Evolutionary conservation across 2,797 vertebrate genomes (phyloP), one percentile per base, ranked within the genome.

Genomic region (Neosalanx taihuensis): DNA sequence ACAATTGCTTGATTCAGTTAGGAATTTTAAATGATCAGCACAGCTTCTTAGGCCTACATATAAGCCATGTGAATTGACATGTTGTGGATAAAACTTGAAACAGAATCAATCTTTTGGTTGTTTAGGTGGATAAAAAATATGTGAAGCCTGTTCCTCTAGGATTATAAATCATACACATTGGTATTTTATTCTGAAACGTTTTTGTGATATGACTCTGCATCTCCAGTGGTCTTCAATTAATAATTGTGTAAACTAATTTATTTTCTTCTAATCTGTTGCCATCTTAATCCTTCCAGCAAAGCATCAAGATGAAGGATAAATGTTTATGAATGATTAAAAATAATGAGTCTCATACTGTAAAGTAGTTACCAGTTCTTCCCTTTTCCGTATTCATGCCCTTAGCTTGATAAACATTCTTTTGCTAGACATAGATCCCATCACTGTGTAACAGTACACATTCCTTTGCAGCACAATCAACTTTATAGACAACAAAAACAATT

Each of bases 81-180:
- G 30, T 70, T 57, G 64, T 63, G 18, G 60, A 17, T 65, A 29
- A 41, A 63, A n/a, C 7, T 30, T 30, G 58, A 31, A 73, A 66
- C 6, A 2, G 0, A 71, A 66, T 59, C 51, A 66, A 41, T 64
- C 62, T 67, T 30, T 31, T 30, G 23, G 5, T 5, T 6, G 2
- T 49, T 67, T 67, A 53, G 46, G 53, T 53, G 33, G 26, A 61
- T 67, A 30, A 49, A 64, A 6, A 49, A 65, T 37, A 37, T 41
- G 18, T 59, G 9, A 29, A 26, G 31, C 26, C 20, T 73, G 23
- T 72, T 61, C 30, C 63, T 37, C 56, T 70, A 61, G 49, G 58
- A 60, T 37, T 72, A 67, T 67, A 51, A 72, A 60, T 17, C 75
- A 74, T 79, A 73, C 51, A 73, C 76, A 76, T 29, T 73, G 64